Percentiles rank a stretch among this genome's conserved stretches.
These are phyloP conservation scores for Pseudeuparius sepicola DNA, from an alignment of 2,888 invertebrate genomes.

Conservation along the genomic window DNA sequence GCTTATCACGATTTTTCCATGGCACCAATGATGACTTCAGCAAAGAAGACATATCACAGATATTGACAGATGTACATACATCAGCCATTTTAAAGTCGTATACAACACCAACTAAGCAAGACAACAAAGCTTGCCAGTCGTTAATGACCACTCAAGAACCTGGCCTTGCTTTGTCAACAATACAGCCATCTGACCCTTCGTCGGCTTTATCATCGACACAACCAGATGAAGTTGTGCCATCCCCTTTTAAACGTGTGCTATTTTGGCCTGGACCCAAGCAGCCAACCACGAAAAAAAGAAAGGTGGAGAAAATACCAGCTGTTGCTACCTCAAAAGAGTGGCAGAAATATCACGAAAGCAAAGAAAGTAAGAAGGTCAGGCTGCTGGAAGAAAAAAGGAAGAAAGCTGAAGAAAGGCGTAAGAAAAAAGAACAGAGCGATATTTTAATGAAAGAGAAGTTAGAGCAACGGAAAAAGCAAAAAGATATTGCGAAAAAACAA, in stretches of 20 bases:
- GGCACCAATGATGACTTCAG: too few relatives aligned
- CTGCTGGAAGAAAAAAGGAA: too few relatives aligned
- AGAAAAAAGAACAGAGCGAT: conserved; percentile 2
- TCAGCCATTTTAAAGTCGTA: conserved; percentile 3
- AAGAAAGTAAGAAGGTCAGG: too few relatives aligned
- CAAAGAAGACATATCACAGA: too few relatives aligned
- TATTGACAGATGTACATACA: too few relatives aligned
- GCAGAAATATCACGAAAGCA: too few relatives aligned
- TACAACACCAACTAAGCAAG: conserved; percentile 7
- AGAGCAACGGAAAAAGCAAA: not conserved
- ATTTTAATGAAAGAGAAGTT: not conserved
- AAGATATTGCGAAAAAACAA: not conserved
- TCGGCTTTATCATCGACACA: too few relatives aligned
- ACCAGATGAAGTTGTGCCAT: conserved; percentile 5
- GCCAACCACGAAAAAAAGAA: conserved; percentile 2
- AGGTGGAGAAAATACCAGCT: conserved; percentile 6
- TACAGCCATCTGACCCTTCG: not conserved
- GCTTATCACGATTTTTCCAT: too few relatives aligned
- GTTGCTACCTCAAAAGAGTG: too few relatives aligned
- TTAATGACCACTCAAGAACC: conserved; percentile 1
- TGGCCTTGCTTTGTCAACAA: conserved; percentile 1
- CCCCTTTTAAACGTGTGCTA: conserved; percentile 6
- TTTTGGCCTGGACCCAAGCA: conserved; percentile 4
- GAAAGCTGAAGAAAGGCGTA: too few relatives aligned
- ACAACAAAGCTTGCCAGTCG: not conserved